Percentiles rank a stretch among this genome's conserved stretches.
phyloP scores from a whole-genome alignment of 1,140 invertebrate genomes.

The Pachypeltis micranthus region DNA sequence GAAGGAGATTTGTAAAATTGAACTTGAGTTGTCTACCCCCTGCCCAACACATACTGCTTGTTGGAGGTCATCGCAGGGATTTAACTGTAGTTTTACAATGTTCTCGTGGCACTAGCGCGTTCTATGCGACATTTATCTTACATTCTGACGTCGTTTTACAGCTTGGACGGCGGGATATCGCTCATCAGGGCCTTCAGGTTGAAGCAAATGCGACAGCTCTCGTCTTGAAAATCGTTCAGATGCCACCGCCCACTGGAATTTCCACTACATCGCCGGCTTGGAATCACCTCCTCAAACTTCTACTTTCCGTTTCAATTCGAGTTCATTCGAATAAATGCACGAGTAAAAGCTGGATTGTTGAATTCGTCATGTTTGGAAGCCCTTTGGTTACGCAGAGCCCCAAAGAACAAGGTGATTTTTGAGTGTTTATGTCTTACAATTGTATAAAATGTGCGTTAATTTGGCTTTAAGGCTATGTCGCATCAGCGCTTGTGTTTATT shows the following conservation, averaged over 20 bases:
- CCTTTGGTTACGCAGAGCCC: conserved; percentile 65
- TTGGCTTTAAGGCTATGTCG: too few relatives aligned
- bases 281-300: conserved; percentile 54
- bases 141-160: too few relatives aligned
- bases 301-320: conserved; percentile 72
- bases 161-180: conserved; percentile 65
- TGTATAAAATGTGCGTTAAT: too few relatives aligned
- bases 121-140: too few relatives aligned
- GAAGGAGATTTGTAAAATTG: too few relatives aligned
- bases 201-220: conserved; percentile 80
- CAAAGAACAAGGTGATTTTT: conserved; percentile 73
- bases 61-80: too few relatives aligned
- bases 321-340: conserved; percentile 57
- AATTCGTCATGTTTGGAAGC: conserved; percentile 79
- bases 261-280: conserved; percentile 37
- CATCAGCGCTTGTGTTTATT: too few relatives aligned
- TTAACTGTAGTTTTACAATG: too few relatives aligned
- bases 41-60: too few relatives aligned
- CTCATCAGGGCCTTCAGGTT: conserved; percentile 81
- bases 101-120: too few relatives aligned
- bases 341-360: conserved; percentile 64
- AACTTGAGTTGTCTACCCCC: too few relatives aligned
- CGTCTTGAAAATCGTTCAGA: conserved; percentile 63
- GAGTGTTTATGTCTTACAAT: too few relatives aligned
- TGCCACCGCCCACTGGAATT: conserved; percentile 51